Base-by-base conservation (phyloP, 2,113 vertebrate genomes). In the Poecilia latipinna region DNA sequence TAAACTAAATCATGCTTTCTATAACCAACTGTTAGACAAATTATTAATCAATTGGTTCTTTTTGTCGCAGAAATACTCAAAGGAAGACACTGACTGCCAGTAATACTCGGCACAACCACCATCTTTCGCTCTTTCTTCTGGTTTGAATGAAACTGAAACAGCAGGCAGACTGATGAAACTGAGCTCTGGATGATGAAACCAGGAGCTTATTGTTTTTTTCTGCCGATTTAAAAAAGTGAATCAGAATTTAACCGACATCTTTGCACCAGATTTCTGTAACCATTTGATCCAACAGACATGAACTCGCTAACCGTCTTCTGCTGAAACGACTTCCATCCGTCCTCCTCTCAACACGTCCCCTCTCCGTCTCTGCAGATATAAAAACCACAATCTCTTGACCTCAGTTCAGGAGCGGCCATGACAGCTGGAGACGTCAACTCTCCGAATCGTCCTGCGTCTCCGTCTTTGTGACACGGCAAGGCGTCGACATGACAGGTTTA, bases 401-500 rank as follows among this genome's bases (percentile, higher is more conserved):
- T 79, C 72, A 0, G 79, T 77, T 88, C 77, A 80, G 79, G 79
- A 61, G 72, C 70, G 65, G 76, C 85, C 87, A 82, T 75, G 82
- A 84, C 88, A 84, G 87, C 75, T 61, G 87, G 87, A 86, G 75
- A 84, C 78, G 86, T 86, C 82, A 69, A 82, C 86, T 81, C 85
- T 72, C 35, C 39, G 60, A 75, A 39, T 78, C 70, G 22, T 74
- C 61, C 71, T 63, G 71, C 8, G 75, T 82, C 82, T 76, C 68
- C 1, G 86, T 87, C 83, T 90, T 86, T 89, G 91, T 85, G 90
- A 78, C 86, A 63, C 85, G 0, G 79, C 1, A 67, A 84, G 69
- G 74, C 74, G 78, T 78, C 74, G 83, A 90, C 87, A 86, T 83
- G 87, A 88, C 87, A 84, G 84, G 86, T 84, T 88, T 82, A 83